Evolutionary conservation across 2,113 vertebrate genomes (phyloP).

Genomic region (Scomber colias): DNA sequence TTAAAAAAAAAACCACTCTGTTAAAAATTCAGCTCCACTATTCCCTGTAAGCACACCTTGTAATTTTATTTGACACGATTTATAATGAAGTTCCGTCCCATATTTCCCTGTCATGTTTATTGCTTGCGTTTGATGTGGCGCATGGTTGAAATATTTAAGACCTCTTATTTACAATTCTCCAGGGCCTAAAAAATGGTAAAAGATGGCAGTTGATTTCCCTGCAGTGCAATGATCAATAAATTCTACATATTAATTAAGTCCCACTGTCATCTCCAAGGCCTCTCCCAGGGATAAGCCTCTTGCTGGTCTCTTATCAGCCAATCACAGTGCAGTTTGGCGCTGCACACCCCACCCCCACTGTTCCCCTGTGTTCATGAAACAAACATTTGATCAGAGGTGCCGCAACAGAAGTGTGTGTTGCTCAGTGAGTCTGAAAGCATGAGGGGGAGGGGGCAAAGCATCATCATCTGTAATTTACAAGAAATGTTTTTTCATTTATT

Average conservation of each 20-base stretch:
- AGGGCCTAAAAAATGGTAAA: constrained; percentile 60
- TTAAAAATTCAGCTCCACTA: constrained; percentile 12
- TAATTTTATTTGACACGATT: constrained; percentile 63
- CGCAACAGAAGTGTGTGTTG: constrained; percentile 21
- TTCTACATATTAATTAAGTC: constrained; percentile 84
- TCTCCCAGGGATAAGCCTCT: constrained; percentile 52
- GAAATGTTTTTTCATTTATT: constrained; percentile 59
- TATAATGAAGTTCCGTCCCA: constrained; percentile 42
- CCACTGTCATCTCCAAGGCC: constrained; percentile 74
- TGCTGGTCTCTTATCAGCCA: constrained; percentile 48
- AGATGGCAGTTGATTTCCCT: constrained; percentile 78
- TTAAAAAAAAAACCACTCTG: constrained; percentile 16
- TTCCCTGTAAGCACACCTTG: constrained; percentile 12
- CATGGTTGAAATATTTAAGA: constrained; percentile 64
- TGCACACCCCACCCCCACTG: constrained; percentile 8
- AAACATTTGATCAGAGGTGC: constrained; percentile 34
- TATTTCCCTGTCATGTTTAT: constrained; percentile 64
- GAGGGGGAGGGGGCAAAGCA: too few relatives aligned
- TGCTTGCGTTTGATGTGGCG: constrained; percentile 46
- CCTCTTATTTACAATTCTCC: constrained; percentile 61
- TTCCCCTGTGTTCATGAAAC: constrained; percentile 26
- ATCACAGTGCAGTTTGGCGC: constrained; percentile 7
- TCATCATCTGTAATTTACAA: constrained; percentile 66
- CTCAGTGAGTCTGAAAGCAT: not conserved
- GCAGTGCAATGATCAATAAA: constrained; percentile 81